Evolutionary conservation across 2,888 invertebrate genomes (phyloP).

Genomic region (Cataglyphis livida): DNA sequence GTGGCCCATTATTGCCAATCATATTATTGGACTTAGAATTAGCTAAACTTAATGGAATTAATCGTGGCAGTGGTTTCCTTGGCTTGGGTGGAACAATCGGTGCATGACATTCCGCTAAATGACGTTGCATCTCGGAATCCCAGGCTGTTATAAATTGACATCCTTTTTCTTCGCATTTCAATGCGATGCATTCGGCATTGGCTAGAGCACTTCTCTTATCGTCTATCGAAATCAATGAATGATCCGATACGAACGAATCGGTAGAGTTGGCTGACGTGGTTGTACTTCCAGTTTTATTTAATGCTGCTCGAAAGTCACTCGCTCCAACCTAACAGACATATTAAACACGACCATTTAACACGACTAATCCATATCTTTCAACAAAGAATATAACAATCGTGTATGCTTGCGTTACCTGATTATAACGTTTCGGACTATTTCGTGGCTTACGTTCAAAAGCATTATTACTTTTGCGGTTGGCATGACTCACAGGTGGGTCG

Average conservation of each 20-base stretch:
- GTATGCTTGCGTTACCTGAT: slow-evolving; percentile 77
- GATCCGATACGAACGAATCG: slow-evolving; percentile 67
- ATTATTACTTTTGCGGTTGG: slow-evolving; percentile 79
- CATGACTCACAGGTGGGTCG: slow-evolving; percentile 92
- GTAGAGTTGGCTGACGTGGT: slow-evolving; percentile 55
- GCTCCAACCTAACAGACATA: slow-evolving; percentile 80
- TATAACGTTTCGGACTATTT: slow-evolving; percentile 82
- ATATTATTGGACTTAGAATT: slow-evolving; percentile 65
- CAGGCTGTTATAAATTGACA: slow-evolving; percentile 88
- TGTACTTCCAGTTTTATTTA: slow-evolving; percentile 58
- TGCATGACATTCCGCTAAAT: slow-evolving; percentile 81
- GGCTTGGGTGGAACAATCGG: slow-evolving; percentile 73
- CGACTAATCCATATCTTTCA: too few species aligned
- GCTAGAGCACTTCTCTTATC: slow-evolving; percentile 77
- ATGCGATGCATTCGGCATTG: slow-evolving; percentile 86
- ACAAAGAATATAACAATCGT: neutral
- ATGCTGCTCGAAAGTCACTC: slow-evolving; percentile 80
- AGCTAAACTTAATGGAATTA: slow-evolving; percentile 80
- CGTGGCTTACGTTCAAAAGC: slow-evolving; percentile 81
- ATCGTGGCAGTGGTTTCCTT: slow-evolving; percentile 82
- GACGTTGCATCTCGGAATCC: slow-evolving; percentile 87
- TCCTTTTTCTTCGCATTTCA: slow-evolving; percentile 86
- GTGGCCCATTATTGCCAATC: slow-evolving; percentile 61
- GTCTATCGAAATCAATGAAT: slow-evolving; percentile 64
- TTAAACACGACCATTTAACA: neutral